Percentiles rank a stretch among this genome's conserved stretches.
Evolutionary conservation across 2,888 invertebrate species (phyloP).

Genomic region (Lymantria dispar): DNA sequence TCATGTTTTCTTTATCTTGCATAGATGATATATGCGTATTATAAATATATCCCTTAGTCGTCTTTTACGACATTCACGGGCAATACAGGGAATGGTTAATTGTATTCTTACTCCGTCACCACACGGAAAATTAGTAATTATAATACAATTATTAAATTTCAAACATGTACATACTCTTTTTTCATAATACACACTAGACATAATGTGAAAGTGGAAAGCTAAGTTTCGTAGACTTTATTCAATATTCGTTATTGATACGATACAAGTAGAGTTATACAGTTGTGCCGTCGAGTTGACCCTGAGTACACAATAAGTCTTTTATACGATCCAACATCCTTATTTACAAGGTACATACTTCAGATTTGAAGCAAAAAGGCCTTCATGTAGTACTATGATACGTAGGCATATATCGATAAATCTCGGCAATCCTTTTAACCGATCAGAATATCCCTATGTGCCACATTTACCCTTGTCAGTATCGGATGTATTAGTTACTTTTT

Average conservation of each 20-base stretch:
- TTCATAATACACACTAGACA: too few species aligned
- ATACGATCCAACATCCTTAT: neutral
- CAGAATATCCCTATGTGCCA: neutral
- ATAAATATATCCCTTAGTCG: too few species aligned
- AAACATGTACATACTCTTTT: too few species aligned
- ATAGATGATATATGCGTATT: too few species aligned
- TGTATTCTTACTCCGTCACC: too few species aligned
- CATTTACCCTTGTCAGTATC: neutral
- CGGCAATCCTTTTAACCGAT: neutral
- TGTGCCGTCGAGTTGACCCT: neutral
- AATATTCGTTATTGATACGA: neutral
- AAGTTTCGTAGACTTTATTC: neutral
- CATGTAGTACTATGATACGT: neutral
- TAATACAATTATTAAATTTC: too few species aligned
- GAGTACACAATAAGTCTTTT: neutral
- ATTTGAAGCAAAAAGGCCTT: neutral
- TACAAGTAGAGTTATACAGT: neutral
- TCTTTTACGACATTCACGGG: too few species aligned
- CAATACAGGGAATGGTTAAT: too few species aligned
- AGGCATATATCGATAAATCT: slow-evolving; percentile 8
- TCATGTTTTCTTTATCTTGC: too few species aligned
- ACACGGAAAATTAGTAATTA: too few species aligned
- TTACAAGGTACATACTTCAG: neutral
- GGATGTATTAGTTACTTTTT: neutral
- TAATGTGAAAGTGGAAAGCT: too few species aligned